Evolutionary conservation across 2,888 invertebrate species (phyloP), one percentile per base, ranked within the genome.

Genomic region (Idaea dimidiata): DNA sequence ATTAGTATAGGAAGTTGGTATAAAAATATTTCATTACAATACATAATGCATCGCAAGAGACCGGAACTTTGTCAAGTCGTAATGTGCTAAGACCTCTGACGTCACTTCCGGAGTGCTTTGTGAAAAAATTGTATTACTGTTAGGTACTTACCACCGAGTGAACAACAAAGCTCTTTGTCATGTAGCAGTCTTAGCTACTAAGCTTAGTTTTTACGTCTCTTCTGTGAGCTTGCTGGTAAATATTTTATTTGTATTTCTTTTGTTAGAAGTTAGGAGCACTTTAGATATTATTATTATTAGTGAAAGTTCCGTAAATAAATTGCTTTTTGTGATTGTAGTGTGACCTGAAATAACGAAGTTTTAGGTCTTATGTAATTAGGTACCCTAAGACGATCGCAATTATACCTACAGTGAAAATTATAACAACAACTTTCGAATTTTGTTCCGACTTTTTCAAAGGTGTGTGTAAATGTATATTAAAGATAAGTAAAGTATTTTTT

Each of bases 251-350:
- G 14, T 43, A 43, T 43, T 43, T 14, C 43, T 43, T 43, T 43
- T 43, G 43, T 43, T 43, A 43, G 43, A 10, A 43, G 43, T 43
- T 43, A 43, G 24, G 24, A 24, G 43, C 43, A 43, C 43, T 43
- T 43, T 43, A 43, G 43, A 14, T 43, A 43, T 43, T 43, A 43
- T 43, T 43, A 43, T 43, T 14, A 43, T 10, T n/a, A n/a, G 43
- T 18, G 17, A 24, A 16, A 18, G 18, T 57, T 18, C 57, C 10
- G 17, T 8, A 18, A 18, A 10, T 18, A 17, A 60, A 63, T 63
- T 60, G 43, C 24, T 24, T 24, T 24, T 24, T 5, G 3, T 24
- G 24, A 24, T 24, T n/a, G n/a, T n/a, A 24, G 1, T 24, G 24
- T 24, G 24, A 24, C 24, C 24, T 24, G 24, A 24, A 24, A 24